Base-by-base conservation (phyloP, 2,888 invertebrate genomes). In the Steromphala cineraria region DNA sequence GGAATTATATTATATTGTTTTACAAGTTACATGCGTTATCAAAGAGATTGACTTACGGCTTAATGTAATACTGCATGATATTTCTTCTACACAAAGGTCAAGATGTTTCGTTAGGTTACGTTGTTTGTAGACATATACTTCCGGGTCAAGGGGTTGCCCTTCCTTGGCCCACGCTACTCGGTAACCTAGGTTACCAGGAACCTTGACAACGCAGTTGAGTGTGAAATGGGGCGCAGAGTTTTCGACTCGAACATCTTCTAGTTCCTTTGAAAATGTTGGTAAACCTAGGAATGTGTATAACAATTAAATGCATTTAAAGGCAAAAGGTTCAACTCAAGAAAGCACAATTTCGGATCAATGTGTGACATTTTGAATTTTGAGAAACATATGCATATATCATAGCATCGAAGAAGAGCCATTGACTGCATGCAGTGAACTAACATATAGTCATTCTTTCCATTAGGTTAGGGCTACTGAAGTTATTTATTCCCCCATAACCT, bases 41-140 rank as follows among this genome's bases (percentile, higher is more conserved):
- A n/a, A n/a, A n/a, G n/a, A n/a, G n/a, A n/a, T n/a, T n/a, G n/a
- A 56, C 71, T 71, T 71, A 71, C 71, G 71, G 40, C 71, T 71
- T 3, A 71, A 31, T 5, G 40, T 71, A 17, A 71, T 71, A 40
- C 19, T 71, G 19, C 71, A 36, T 28, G 36, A 19, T 71, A 71
- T 71, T 71, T 71, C 71, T 10, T 71, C 71, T 40, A 71, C 71
- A 19, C 71, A 71, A 36, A 36, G 15, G 0, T 71, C 40, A 40
- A 71, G 19, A 19, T 31, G 31, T 40, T 36, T 40, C 19, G 71
- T 31, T 3, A 36, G 71, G 40, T 71, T 71, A 19, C 28, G 71
- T 31, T 36, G 71, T 31, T 71, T 19, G 36, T 36, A 71, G 31
- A 71, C 31, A n/a, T 36, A 71, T 10, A 71, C 71, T 71, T 71